Base-by-base conservation (phyloP, 2,888 invertebrate genomes). In the Erannis defoliaria region DNA sequence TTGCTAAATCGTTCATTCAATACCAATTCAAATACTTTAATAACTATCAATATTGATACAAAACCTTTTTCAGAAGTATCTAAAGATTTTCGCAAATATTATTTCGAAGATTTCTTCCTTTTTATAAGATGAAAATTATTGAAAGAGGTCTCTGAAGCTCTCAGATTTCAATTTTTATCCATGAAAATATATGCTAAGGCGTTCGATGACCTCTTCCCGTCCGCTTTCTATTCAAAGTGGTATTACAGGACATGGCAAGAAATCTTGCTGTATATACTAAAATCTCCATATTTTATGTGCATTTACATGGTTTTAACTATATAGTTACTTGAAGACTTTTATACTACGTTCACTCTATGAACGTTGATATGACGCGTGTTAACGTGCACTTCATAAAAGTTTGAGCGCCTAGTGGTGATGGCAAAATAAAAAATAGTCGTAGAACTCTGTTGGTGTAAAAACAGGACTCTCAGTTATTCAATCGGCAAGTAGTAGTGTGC, bases 91-190 rank as follows among this genome's bases (percentile, higher is more conserved):
- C 14, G 9, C 49, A 21, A 58, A 18, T 50, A 45, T 35, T 38
- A 58, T 45, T 45, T 21, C 16, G 14, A 14, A 51, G 31, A 58
- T 53, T 43, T 42, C 53, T 43, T 40, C 35, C 43, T 16, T 40
- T 59, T 60, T 42, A 40, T 31, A 37, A 49, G 31, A 49, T 23
- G 59, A 49, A 60, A 60, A 49, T 55, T 48, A 54, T 54, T 60
- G 38, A 54, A 49, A 49, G 45, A 38, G 54, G 54, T 60, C 42
- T 42, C 46, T 14, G 51, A 40, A 60, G 37, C 42, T 48, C 37
- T 49, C 49, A 60, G 54, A 60, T 59, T 60, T 60, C 60, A 55
- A 60, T 42, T 55, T 55, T 60, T 55, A 60, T 60, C 42, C 40
- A 35, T 48, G 31, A 48, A 55, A 60, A 60, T 55, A 43, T 49